Evolutionary conservation across 2,888 invertebrate genomes (phyloP).

Genomic region (Brenthis hecate): DNA sequence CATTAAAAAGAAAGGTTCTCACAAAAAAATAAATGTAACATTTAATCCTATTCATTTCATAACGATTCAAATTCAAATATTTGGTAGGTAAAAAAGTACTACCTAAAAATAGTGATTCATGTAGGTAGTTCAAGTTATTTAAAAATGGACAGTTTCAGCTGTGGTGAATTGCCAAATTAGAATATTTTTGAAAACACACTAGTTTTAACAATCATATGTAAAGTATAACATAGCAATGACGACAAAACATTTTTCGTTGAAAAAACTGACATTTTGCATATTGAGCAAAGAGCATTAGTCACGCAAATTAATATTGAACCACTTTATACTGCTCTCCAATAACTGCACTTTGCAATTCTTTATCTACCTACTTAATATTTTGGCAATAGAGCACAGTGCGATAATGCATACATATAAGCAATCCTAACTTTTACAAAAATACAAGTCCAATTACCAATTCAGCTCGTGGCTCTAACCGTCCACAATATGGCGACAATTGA

Average conservation of each 20-base stretch:
- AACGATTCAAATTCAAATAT: not conserved
- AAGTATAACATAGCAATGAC: not conserved
- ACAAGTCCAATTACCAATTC: slow-evolving; percentile 41
- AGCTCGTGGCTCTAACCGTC: slow-evolving; percentile 56
- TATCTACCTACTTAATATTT: slow-evolving; percentile 42
- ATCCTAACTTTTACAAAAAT: slow-evolving; percentile 35
- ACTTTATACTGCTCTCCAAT: slow-evolving; percentile 32
- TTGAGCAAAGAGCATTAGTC: slow-evolving; percentile 7
- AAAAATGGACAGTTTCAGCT: slow-evolving; percentile 9
- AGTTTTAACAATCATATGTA: not conserved
- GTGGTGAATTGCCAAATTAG: slow-evolving; percentile 14
- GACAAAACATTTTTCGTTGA: not conserved
- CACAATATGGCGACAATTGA: slow-evolving; percentile 77
- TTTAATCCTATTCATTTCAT: not conserved
- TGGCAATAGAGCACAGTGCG: slow-evolving; percentile 43
- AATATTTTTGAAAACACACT: not conserved
- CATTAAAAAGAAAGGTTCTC: not conserved
- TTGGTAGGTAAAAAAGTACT: not conserved
- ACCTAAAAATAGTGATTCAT: not conserved
- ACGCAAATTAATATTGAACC: slow-evolving; percentile 32
- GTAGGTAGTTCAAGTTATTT: not conserved
- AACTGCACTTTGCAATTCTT: slow-evolving; percentile 21
- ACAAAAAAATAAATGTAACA: not conserved
- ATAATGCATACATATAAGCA: slow-evolving; percentile 40
- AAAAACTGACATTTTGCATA: slow-evolving; percentile 1